Conservation (phyloP, 2,797 vertebrate species). For the Calcarius lapponicus region DNA sequence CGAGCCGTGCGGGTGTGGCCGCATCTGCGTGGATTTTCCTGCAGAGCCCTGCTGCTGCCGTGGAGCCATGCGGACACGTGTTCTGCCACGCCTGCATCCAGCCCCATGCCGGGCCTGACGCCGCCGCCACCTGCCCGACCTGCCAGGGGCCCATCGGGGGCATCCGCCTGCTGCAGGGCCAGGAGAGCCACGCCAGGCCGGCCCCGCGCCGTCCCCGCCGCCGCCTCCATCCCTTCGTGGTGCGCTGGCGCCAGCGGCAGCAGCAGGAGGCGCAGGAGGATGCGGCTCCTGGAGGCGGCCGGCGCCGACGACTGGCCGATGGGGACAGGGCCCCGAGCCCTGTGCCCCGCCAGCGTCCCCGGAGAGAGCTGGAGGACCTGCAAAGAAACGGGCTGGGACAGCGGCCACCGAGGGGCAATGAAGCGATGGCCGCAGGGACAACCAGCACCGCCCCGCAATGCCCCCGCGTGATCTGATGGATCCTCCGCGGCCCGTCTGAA, state of each 20-base stretch:
- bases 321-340: background rate
- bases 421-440: background rate
- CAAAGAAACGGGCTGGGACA: background rate
- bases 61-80: background rate
- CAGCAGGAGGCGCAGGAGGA: background rate
- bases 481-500: background rate
- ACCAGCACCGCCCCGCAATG: background rate
- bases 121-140: background rate
- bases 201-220: background rate
- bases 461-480: rapidly evolving
- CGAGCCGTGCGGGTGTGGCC: background rate
- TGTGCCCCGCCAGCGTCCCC: background rate
- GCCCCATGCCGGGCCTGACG: background rate
- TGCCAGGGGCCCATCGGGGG: background rate
- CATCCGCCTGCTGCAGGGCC: background rate
- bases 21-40: background rate
- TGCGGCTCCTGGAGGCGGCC: background rate
- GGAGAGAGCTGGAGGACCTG: background rate
- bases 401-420: background rate
- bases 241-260: too few species aligned
- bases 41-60: background rate
- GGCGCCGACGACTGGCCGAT: background rate
- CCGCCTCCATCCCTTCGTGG: too few species aligned
- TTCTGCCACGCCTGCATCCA: background rate
- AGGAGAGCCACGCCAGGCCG: rapidly evolving